Conservation (phyloP, 2,797 vertebrate species). For the Aythya fuligula region DNA sequence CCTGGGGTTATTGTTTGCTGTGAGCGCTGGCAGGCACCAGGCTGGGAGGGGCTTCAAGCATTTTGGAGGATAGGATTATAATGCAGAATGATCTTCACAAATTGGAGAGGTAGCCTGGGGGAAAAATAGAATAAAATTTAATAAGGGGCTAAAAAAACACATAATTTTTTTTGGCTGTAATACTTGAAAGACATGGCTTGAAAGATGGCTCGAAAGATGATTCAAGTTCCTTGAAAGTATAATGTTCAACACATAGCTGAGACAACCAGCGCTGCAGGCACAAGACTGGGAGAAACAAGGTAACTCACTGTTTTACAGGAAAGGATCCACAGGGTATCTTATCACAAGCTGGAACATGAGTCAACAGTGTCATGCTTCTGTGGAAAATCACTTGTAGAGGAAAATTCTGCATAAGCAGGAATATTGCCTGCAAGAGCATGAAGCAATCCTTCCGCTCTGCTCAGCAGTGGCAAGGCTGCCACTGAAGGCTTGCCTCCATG, state of each 20-base stretch:
- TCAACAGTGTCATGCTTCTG: background rate
- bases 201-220: background rate
- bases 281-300: background rate
- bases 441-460: background rate
- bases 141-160: background rate
- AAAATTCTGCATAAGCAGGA: background rate
- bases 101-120: background rate
- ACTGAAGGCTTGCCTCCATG: background rate
- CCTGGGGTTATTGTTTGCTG: background rate
- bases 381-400: background rate
- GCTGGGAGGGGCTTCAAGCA: background rate
- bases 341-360: background rate
- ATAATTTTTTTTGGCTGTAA: background rate
- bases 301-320: background rate
- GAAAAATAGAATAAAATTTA: background rate
- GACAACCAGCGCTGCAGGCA: background rate
- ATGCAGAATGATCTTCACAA: constrained; percentile 17
- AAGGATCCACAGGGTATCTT: background rate
- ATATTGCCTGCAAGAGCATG: background rate
- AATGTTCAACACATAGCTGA: background rate
- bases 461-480: background rate
- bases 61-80: constrained; percentile 6
- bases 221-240: background rate
- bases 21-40: background rate
- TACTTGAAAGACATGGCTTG: background rate